Evolutionary conservation across 2,797 vertebrate genomes (phyloP).

Genomic region (Epinephelus awoara): DNA sequence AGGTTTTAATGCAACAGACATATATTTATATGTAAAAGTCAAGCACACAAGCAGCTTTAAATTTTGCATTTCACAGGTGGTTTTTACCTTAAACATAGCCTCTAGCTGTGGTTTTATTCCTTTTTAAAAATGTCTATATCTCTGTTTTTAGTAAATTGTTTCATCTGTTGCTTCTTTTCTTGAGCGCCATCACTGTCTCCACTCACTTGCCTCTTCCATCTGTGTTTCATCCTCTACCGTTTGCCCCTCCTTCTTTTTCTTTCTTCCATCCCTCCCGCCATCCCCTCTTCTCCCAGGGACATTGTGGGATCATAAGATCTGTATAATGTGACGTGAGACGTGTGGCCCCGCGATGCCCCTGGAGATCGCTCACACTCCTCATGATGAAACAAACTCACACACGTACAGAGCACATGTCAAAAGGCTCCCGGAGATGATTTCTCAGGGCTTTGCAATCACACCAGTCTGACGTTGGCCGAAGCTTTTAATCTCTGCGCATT

Average conservation of each 20-base stretch:
- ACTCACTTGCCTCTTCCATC: not conserved
- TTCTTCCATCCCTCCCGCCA: conserved; percentile 2
- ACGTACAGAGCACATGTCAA: conserved; percentile 9
- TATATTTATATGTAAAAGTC: too few species aligned
- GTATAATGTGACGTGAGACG: conserved; percentile 52
- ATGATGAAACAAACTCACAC: conserved; percentile 13
- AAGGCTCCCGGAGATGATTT: conserved; percentile 40
- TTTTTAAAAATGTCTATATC: not conserved
- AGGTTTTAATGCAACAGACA: too few species aligned
- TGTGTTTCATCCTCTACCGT: not conserved
- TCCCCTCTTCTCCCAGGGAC: conserved; percentile 23
- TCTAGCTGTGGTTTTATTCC: too few species aligned
- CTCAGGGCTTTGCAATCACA: conserved; percentile 66
- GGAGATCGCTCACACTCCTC: conserved; percentile 39
- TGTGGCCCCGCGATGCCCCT: conserved; percentile 46
- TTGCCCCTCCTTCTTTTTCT: not conserved
- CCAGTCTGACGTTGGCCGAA: conserved; percentile 31
- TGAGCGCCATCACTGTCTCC: not conserved
- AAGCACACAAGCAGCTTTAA: too few species aligned
- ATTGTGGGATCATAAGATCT: conserved; percentile 40
- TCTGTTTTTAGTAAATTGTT: not conserved
- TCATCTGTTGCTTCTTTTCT: not conserved
- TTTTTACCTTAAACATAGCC: too few species aligned
- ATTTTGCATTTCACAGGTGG: too few species aligned
- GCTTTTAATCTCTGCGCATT: conserved; percentile 68